A percentile compares a stretch with the other conserved stretches of the same genome.
Evolutionary conservation across 2,113 vertebrate species (phyloP).

Genomic region (Mellivora capensis): DNA sequence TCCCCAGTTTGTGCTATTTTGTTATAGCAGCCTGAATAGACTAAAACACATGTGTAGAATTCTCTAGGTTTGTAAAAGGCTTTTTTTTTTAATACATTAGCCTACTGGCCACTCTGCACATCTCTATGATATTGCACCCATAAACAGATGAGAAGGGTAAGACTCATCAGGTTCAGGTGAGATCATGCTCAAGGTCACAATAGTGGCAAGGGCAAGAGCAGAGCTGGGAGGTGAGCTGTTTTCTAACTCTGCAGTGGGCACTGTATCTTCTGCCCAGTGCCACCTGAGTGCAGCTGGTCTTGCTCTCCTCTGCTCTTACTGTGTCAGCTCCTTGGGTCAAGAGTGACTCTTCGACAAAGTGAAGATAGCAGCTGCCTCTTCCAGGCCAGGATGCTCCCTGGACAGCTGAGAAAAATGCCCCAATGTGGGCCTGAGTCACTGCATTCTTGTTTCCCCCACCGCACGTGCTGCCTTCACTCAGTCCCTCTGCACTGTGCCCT

Average conservation of each 20-base stretch:
- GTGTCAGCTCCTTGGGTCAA: not conserved
- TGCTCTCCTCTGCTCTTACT: not conserved
- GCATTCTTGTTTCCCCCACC: not conserved
- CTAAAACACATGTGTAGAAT: not conserved
- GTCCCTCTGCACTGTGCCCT: not conserved
- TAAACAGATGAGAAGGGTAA: not conserved
- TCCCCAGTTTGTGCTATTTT: not conserved
- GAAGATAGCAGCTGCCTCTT: slow-evolving; percentile 33
- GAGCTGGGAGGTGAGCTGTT: not conserved
- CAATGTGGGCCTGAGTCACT: slow-evolving; percentile 24
- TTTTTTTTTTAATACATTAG: not conserved
- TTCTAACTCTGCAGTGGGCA: not conserved
- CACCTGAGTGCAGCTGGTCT: rapidly evolving
- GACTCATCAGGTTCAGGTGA: not conserved
- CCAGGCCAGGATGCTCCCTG: not conserved
- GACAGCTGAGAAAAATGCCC: slow-evolving; percentile 51
- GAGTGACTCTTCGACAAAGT: not conserved
- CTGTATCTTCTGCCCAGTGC: not conserved
- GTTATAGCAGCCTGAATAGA: not conserved
- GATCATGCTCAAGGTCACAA: not conserved
- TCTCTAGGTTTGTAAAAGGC: not conserved
- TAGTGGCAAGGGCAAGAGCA: not conserved
- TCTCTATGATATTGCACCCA: not conserved
- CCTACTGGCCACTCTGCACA: not conserved
- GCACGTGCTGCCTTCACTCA: slow-evolving; percentile 56